Evolutionary conservation across 2,797 vertebrate genomes (phyloP).

Genomic region (Oreochromis grahami): DNA sequence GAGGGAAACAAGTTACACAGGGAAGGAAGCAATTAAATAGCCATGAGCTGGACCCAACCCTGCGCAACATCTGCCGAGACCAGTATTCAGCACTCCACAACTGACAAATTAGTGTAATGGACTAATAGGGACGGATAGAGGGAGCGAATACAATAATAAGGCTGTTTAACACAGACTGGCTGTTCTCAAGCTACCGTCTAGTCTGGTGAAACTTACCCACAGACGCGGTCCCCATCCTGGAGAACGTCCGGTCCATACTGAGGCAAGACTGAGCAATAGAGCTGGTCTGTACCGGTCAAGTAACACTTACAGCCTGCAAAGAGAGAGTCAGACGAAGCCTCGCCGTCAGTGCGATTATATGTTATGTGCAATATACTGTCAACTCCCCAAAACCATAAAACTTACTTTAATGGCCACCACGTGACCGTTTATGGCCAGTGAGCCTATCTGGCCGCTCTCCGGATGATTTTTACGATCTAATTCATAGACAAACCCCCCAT

Average conservation of each 20-base stretch:
- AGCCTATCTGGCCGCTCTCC: constrained; percentile 98
- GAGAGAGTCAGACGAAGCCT: constrained; percentile 97
- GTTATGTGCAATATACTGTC: constrained; percentile 99
- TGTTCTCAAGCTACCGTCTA: constrained; percentile 61
- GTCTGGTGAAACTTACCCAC: constrained; percentile 86
- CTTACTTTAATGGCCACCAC: constrained; percentile 99
- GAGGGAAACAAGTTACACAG: constrained; percentile 74
- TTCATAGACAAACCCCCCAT: constrained; percentile 97
- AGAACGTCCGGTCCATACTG: constrained; percentile 71
- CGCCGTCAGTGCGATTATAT: constrained; percentile 98
- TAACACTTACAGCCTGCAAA: constrained; percentile 90
- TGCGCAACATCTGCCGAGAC: constrained; percentile 77
- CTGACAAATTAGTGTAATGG: constrained; percentile 76
- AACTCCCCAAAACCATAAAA: constrained; percentile 99
- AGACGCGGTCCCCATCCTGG: constrained; percentile 76
- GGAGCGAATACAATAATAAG: constrained; percentile 70
- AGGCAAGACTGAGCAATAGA: constrained; percentile 74
- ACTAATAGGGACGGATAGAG: constrained; percentile 71
- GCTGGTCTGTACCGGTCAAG: constrained; percentile 86
- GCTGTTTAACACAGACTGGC: constrained; percentile 62
- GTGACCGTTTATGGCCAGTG: constrained; percentile 99
- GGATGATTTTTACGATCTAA: constrained; percentile 99
- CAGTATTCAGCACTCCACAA: constrained; percentile 70
- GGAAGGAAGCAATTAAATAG: constrained; percentile 81
- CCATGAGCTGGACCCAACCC: constrained; percentile 75